Evolutionary conservation across 1,140 invertebrate genomes (phyloP).

Genomic region (Portunus trituberculatus): DNA sequence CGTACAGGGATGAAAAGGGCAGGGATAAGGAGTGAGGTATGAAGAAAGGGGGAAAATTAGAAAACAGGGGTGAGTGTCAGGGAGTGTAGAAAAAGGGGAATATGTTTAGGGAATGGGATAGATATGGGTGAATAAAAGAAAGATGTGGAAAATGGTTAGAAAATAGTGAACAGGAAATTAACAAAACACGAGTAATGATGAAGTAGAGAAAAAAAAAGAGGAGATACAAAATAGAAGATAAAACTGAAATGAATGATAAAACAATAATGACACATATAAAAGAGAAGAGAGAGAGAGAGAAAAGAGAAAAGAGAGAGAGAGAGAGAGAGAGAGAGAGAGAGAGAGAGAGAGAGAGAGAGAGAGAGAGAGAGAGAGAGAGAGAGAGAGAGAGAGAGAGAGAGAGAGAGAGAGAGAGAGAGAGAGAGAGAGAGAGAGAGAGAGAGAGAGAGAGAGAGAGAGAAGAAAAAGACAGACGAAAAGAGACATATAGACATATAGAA

Average conservation of each 20-base stretch:
- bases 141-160: background rate
- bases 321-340: background rate
- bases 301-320: background rate
- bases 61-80: too few species aligned
- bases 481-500: background rate
- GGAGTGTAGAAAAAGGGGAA: too few species aligned
- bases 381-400: constrained; percentile 6
- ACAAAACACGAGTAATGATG: too few species aligned
- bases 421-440: too few species aligned
- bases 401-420: background rate
- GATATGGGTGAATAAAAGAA: background rate
- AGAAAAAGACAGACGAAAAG: background rate
- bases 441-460: too few species aligned
- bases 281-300: background rate
- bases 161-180: background rate
- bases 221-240: background rate
- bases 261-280: too few species aligned
- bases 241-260: too few species aligned
- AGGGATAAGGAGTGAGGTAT: too few species aligned
- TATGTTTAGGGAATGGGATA: background rate
- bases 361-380: background rate
- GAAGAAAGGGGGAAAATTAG: too few species aligned
- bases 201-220: background rate
- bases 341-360: background rate
- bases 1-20: too few species aligned